These are phyloP conservation scores for Platygyra sinensis DNA, from an alignment of 64 coral and sea anemone genomes.

Conservation along the genomic window DNA sequence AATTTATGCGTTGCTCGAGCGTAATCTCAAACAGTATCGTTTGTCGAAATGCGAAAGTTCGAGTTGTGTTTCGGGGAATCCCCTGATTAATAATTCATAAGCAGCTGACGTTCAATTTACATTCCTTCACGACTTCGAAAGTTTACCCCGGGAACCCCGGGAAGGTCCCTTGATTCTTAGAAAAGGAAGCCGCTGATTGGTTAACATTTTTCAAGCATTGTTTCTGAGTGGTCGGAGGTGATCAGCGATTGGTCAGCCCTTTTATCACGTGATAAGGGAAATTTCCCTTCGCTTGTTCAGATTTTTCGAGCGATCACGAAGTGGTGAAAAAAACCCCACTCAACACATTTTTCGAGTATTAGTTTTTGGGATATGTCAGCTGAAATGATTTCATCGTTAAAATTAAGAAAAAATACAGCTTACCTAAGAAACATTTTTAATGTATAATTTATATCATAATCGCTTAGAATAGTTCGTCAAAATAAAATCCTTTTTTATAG, in stretches of 20 bases:
- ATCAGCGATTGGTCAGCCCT: slow-evolving; percentile 40
- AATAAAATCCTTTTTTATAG: too few relatives aligned
- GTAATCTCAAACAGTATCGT: neutral
- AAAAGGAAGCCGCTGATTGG: slow-evolving; percentile 62
- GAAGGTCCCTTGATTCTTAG: neutral
- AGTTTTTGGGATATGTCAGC: neutral
- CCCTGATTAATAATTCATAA: slow-evolving; percentile 65
- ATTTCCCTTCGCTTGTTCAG: slow-evolving; percentile 35
- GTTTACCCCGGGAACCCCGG: slow-evolving; percentile 7
- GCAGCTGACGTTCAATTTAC: slow-evolving; percentile 7
- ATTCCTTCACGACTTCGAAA: slow-evolving; percentile 13
- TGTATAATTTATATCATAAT: neutral
- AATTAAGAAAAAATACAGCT: neutral
- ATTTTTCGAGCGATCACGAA: neutral
- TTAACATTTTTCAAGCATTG: neutral
- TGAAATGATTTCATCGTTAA: neutral
- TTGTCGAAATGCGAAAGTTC: slow-evolving; percentile 8
- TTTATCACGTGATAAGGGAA: slow-evolving; percentile 31
- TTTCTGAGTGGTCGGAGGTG: slow-evolving; percentile 42
- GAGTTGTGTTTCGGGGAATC: slow-evolving; percentile 78
- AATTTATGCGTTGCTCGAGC: neutral
- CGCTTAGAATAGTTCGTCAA: too few relatives aligned
- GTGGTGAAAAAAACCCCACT: neutral
- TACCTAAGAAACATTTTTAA: neutral
- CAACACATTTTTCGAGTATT: neutral